phyloP scores from a whole-genome alignment of 2,113 vertebrate species.

The human region GRCh38 chrX:25879501-25880000 shows the following conservation, averaged over 20 bases:
- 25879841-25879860: background rate
- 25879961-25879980: background rate
- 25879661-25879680: background rate
- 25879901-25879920: background rate
- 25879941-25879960: background rate
- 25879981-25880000: background rate
- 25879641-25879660: background rate
- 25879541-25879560: background rate
- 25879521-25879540: background rate
- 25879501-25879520: slow-evolving; percentile 15
- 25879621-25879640: background rate
- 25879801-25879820: background rate
- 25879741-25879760: background rate
- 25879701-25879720: background rate
- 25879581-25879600: background rate
- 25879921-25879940: background rate
- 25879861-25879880: background rate
- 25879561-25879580: background rate
- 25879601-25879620: background rate
- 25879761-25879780: background rate
- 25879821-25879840: background rate
- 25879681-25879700: background rate
- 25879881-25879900: background rate
- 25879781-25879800: background rate
- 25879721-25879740: background rate